Conservation (phyloP, 2,113 vertebrate genomes). For the Excalfactoria chinensis region DNA sequence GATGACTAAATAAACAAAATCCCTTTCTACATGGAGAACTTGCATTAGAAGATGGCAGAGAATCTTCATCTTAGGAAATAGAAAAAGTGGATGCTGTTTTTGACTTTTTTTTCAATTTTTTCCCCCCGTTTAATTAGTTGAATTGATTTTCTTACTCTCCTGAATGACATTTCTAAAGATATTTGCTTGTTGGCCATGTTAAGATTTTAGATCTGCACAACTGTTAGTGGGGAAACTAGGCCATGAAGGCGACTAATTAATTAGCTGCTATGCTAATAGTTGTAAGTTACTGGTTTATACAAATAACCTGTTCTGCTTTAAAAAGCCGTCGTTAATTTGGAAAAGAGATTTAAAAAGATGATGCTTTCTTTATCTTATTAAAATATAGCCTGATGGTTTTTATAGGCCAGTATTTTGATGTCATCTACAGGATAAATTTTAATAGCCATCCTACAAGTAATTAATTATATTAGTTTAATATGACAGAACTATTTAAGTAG, state of each 20-base stretch:
- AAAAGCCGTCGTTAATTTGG: background rate
- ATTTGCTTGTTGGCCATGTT: background rate
- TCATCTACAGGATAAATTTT: background rate
- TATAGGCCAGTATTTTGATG: background rate
- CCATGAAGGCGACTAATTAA: slow-evolving; percentile 8
- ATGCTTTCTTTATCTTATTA: background rate
- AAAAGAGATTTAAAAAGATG: background rate
- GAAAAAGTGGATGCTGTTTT: background rate
- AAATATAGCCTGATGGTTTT: background rate
- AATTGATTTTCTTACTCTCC: background rate
- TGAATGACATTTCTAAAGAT: background rate
- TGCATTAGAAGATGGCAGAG: background rate
- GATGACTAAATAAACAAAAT: background rate
- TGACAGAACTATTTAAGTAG: background rate
- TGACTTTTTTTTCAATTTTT: background rate
- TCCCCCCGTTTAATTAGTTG: background rate
- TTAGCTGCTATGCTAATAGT: background rate
- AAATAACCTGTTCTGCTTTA: slow-evolving; percentile 14
- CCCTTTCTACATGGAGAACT: background rate
- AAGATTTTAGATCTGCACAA: background rate
- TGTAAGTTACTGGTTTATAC: background rate
- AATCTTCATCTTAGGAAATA: background rate
- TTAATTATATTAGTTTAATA: background rate
- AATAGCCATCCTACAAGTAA: background rate
- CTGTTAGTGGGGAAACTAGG: background rate